Conservation (phyloP, 2,888 invertebrate species). For the Isotomurus palustris region DNA sequence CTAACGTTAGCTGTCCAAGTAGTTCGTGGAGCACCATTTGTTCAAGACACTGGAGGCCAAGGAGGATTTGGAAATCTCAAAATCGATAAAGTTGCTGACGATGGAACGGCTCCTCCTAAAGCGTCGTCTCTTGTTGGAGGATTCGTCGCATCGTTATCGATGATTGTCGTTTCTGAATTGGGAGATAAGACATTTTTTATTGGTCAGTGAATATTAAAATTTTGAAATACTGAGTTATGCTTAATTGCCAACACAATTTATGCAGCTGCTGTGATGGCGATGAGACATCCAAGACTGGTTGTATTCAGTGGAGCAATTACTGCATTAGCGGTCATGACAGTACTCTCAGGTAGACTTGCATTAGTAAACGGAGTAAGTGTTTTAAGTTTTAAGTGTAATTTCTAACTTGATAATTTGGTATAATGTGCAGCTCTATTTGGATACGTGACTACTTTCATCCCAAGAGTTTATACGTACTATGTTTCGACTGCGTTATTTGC, state of each 20-base stretch:
- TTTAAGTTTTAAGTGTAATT: background rate
- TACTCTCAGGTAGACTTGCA: constrained; percentile 67
- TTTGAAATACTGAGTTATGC: too few relatives aligned
- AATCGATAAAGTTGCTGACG: background rate
- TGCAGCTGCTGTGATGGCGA: constrained; percentile 99
- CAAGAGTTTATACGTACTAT: constrained; percentile 88
- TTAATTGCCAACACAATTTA: too few relatives aligned
- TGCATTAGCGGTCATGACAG: constrained; percentile 88
- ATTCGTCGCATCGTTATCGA: constrained; percentile 89
- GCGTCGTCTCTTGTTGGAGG: constrained; percentile 78
- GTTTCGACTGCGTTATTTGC: constrained; percentile 91
- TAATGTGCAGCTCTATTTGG: constrained; percentile 70
- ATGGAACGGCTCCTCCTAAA: background rate
- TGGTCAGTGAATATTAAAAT: too few relatives aligned
- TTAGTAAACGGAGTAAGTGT: background rate
- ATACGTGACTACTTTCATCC: constrained; percentile 89
- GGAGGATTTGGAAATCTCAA: background rate
- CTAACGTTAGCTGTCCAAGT: constrained; percentile 7
- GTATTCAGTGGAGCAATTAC: constrained; percentile 91
- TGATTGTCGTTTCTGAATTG: constrained; percentile 94
- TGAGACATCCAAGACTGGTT: constrained; percentile 88
- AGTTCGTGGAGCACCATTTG: background rate
- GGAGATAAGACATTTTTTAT: constrained; percentile 99
- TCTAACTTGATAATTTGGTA: constrained; percentile 4
- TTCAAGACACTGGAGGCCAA: background rate